Percentiles rank a stretch among this genome's conserved stretches.
Evolutionary conservation across 2,888 invertebrate species (phyloP).

Genomic region (Cheiracanthium punctorium): DNA sequence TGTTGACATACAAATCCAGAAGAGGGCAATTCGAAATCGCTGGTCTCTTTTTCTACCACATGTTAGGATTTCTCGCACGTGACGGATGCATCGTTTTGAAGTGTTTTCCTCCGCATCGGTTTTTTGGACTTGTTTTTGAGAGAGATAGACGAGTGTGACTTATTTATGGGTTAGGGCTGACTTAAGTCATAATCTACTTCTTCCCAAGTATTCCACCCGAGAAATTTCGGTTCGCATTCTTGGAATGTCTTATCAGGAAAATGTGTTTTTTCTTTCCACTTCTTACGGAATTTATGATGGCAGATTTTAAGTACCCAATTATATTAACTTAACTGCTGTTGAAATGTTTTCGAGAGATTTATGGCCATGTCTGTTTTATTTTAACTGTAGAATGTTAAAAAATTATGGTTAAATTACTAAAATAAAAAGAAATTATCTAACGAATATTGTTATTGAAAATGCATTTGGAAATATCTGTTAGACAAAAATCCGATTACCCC

Average conservation of each 20-base stretch:
- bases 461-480: too few species aligned
- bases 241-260: not conserved
- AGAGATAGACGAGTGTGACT: not conserved
- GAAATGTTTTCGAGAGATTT: too few species aligned
- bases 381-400: too few species aligned
- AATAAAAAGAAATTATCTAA: too few species aligned
- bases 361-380: too few species aligned
- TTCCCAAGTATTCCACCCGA: not conserved
- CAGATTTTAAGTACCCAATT: not conserved
- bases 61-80: not conserved
- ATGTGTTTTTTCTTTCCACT: not conserved
- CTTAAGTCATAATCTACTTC: not conserved
- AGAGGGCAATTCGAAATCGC: constrained; percentile 6
- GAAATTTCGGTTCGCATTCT: not conserved
- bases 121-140: not conserved
- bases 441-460: too few species aligned
- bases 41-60: not conserved
- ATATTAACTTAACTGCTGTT: too few species aligned
- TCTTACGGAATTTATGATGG: not conserved
- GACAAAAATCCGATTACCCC: too few species aligned
- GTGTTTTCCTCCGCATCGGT: not conserved
- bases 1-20: constrained; percentile 28
- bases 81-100: not conserved
- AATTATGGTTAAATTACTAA: too few species aligned
- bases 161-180: constrained; percentile 8